phyloP scores from a whole-genome alignment of 2,113 vertebrate genomes.

The Trichechus manatus region DNA sequence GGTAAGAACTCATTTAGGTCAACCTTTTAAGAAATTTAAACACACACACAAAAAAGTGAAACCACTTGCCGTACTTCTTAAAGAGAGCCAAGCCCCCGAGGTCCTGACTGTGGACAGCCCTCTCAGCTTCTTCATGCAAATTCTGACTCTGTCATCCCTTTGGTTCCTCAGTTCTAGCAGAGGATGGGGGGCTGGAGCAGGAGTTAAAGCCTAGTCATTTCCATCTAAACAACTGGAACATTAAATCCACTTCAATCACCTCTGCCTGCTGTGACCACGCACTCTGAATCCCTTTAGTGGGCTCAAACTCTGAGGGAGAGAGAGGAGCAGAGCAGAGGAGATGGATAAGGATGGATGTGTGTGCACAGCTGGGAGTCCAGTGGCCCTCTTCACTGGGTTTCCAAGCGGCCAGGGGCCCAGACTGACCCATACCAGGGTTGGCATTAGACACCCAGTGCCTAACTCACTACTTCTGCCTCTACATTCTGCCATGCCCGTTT shows the following conservation, averaged over 20 bases:
- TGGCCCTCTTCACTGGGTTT: neutral
- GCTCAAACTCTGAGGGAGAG: neutral
- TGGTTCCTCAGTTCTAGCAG: neutral
- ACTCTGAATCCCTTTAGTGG: neutral
- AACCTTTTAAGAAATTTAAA: conserved; percentile 86
- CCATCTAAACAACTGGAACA: neutral
- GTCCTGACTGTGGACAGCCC: neutral
- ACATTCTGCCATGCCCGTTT: neutral
- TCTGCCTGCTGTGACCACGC: neutral
- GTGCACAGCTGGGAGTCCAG: neutral
- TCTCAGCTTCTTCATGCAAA: neutral
- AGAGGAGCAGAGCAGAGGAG: neutral
- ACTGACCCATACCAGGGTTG: neutral
- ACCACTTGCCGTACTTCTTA: conserved; percentile 78
- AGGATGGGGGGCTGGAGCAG: neutral
- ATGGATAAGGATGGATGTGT: too few species aligned
- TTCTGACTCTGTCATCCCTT: neutral
- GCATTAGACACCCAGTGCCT: neutral
- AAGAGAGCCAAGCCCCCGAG: neutral
- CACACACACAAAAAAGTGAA: conserved; percentile 75
- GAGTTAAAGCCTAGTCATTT: neutral
- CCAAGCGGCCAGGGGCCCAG: neutral
- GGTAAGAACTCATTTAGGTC: conserved; percentile 88
- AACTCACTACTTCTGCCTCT: neutral
- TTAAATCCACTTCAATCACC: neutral